phyloP scores from a whole-genome alignment of 2,888 invertebrate genomes.

The Gibbula magus region DNA sequence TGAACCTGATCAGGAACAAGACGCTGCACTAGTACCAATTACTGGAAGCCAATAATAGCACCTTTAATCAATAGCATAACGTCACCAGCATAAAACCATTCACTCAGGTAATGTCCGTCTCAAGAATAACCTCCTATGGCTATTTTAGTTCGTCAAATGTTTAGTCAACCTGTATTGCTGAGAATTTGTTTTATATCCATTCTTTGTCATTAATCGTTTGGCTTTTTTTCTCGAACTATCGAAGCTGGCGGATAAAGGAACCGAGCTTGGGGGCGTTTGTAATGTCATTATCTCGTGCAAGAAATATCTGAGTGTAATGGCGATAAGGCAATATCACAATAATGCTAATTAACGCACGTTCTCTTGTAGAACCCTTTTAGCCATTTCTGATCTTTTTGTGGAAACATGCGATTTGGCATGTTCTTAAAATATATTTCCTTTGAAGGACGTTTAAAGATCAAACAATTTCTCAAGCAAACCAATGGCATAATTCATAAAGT shows the following conservation, averaged over 20 bases:
- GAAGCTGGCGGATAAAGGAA: neutral
- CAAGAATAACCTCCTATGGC: neutral
- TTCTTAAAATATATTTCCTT: too few relatives aligned
- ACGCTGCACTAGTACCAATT: too few relatives aligned
- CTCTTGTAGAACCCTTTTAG: neutral
- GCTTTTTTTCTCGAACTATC: neutral
- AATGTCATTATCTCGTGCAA: neutral
- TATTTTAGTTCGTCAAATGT: neutral
- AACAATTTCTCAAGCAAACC: too few relatives aligned
- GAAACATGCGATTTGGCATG: too few relatives aligned
- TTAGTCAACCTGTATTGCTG: neutral
- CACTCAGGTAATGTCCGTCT: neutral
- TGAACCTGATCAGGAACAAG: too few relatives aligned
- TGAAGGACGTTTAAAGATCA: too few relatives aligned
- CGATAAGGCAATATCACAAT: neutral
- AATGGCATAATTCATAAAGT: too few relatives aligned
- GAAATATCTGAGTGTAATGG: neutral
- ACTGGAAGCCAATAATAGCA: too few relatives aligned
- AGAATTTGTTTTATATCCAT: neutral
- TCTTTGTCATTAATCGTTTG: neutral
- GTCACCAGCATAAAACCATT: too few relatives aligned
- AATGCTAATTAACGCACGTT: neutral
- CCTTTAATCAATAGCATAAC: too few relatives aligned
- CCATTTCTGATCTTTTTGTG: neutral
- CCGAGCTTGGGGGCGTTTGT: neutral